phyloP scores from a whole-genome alignment of 2,888 invertebrate genomes.

The Melolontha melolontha region DNA sequence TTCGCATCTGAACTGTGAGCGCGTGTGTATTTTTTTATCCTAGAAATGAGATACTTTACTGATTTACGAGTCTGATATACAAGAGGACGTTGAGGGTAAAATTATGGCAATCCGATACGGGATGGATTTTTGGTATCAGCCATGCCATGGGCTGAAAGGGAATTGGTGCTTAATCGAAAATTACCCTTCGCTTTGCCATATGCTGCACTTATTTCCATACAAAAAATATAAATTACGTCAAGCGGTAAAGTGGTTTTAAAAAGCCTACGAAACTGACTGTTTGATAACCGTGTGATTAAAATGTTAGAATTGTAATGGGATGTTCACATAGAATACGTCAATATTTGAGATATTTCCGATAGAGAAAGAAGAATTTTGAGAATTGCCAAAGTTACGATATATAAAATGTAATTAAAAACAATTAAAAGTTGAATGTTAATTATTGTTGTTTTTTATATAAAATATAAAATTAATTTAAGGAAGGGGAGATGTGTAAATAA shows the following conservation, averaged over 20 bases:
- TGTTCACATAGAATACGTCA: neutral
- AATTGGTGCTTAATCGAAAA: slow-evolving; percentile 38
- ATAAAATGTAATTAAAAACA: too few relatives aligned
- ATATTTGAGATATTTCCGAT: too few relatives aligned
- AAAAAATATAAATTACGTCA: slow-evolving; percentile 35
- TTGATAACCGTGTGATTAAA: slow-evolving; percentile 33
- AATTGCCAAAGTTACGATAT: too few relatives aligned
- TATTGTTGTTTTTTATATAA: too few relatives aligned
- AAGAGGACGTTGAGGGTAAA: slow-evolving; percentile 21
- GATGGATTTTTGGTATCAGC: slow-evolving; percentile 34
- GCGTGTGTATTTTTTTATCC: slow-evolving; percentile 35
- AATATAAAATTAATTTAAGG: too few relatives aligned
- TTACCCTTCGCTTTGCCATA: slow-evolving; percentile 33
- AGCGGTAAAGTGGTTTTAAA: slow-evolving; percentile 11
- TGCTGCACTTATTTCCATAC: slow-evolving; percentile 38
- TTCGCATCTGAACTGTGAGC: slow-evolving; percentile 28
- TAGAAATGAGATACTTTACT: slow-evolving; percentile 46
- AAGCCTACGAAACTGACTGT: slow-evolving; percentile 32
- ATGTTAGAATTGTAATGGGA: slow-evolving; percentile 24
- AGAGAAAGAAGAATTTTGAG: too few relatives aligned
- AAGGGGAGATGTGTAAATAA: too few relatives aligned
- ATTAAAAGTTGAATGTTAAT: too few relatives aligned
- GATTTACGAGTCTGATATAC: slow-evolving; percentile 42
- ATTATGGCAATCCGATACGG: slow-evolving; percentile 43
- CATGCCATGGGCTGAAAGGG: slow-evolving; percentile 16